Evolutionary conservation across 1,140 invertebrate genomes (phyloP), one percentile per base, ranked within the genome.

Genomic region (Zaprionus davidi): DNA sequence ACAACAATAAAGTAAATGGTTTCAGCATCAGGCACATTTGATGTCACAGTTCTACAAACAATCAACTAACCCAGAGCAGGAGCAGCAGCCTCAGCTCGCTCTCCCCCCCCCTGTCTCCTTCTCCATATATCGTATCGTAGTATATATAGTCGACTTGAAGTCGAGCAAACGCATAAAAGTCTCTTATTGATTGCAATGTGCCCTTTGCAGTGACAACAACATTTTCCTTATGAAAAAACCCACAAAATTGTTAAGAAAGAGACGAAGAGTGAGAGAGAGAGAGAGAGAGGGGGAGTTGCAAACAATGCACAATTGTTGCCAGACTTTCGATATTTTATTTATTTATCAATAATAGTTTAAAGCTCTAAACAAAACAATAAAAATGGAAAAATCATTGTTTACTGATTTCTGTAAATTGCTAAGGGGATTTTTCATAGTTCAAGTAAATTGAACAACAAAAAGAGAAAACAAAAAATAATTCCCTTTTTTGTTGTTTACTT

Each of bases 171-270:
- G 26, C 53, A 75, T 75, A 70, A 75, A 70, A 71, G 72, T 71
- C 72, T 58, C 63, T 71, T 75, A 75, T 75, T 71, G 72, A 75
- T 75, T 75, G 72, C 58, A 62, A 49, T 74, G 72, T 70, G 72
- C 63, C 66, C 56, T 56, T 53, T 38, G 28, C 56, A 55, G 49
- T 22, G 56, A 28, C 44, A 65, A 53, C 44, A 70, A 70, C 56
- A 53, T 31, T 63, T 63, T 22, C 15, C 44, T 51, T 51, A n/a
- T 28, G 12, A 57, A 66, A 56, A 22, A 57, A 1, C 5, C 13
- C 53, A 24, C 22, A 56, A 38, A 58, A 9, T 56, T 56, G 26
- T 56, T 11, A 34, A 34, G 31, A 9, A 34, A 34, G 31, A 34
- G 9, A 34, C 9, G 31, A 17, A 17, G 15, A 9, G 13, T 17